phyloP scores from a whole-genome alignment of 2,888 invertebrate genomes.

The Hypselothyrea guttata region DNA sequence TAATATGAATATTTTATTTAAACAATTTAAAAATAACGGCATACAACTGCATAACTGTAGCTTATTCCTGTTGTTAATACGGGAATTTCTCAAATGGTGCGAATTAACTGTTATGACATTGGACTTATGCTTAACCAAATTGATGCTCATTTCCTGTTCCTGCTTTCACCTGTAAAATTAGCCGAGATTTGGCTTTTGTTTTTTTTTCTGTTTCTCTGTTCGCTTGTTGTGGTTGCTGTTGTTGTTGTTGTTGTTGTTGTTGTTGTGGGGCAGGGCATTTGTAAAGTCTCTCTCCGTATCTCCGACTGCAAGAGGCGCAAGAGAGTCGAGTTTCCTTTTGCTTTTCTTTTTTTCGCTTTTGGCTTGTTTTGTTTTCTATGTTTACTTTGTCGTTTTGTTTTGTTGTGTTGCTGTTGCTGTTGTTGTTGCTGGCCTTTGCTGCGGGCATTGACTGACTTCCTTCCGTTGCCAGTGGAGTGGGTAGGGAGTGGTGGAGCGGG shows the following conservation, averaged over 20 bases:
- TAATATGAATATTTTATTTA: too few species aligned
- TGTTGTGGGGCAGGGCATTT: constrained; percentile 17
- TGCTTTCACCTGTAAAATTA: constrained; percentile 31
- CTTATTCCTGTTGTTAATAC: too few species aligned
- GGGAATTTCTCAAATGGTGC: too few species aligned
- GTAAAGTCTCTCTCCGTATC: constrained; percentile 9
- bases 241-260: too few species aligned
- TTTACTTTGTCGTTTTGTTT: constrained; percentile 72
- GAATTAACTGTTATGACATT: constrained; percentile 16
- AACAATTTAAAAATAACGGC: too few species aligned
- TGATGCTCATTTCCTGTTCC: constrained; percentile 1
- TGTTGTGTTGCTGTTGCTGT: constrained; percentile 61
- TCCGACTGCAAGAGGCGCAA: too few species aligned
- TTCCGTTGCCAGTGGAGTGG: constrained; percentile 36
- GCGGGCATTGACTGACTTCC: constrained; percentile 78
- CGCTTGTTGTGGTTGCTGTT: background rate
- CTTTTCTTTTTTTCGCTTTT: constrained; percentile 18
- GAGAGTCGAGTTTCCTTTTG: constrained; percentile 12
- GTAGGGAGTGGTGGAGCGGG: background rate
- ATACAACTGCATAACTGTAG: too few species aligned
- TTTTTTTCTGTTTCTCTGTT: too few species aligned
- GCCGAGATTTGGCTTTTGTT: constrained; percentile 16
- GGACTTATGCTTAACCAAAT: background rate
- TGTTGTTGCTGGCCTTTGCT: constrained; percentile 60
- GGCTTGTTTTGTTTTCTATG: constrained; percentile 63